Evolutionary conservation across 2,888 invertebrate genomes (phyloP), one percentile per base, ranked within the genome.

Genomic region (Xanthostigma xanthostigma): DNA sequence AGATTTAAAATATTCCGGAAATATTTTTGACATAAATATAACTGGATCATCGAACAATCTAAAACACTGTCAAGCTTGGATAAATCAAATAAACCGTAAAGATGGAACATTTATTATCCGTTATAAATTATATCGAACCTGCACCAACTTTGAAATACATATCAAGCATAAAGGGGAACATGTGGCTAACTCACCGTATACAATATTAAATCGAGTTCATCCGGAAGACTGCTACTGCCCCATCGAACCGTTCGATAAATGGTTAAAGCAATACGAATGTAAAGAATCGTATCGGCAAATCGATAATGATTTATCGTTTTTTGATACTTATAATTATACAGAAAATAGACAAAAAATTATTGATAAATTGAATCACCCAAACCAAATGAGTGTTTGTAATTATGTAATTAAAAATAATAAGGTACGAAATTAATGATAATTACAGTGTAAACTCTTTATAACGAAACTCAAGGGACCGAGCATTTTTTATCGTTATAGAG

Each of bases 221-320:
- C 77, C 87, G 50, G 94, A 94, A 60, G 80, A 84, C 54, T 95
- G 95, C 64, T 67, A 83, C 57, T 95, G 95, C 61, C 92, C 92
- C 9, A 66, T 73, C 57, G 58, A 66, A 50, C 69, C 78, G 47
- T 61, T 85, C 8, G 61, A 75, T 36, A 59, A 71, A 1, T 90
- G 91, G 85, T 63, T 84, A 35, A 58, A 76, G 41, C 62, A 72
- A 43, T 81, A 84, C 69, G 74, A 79, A 36, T 89, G 89, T 61
- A 66, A 70, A 8, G 53, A 60, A 33, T 67, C 67, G 44, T 82
- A 86, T 60, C 59, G 71, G 41, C 88, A 87, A 71, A 85, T 95
- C 50, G 62, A 74, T 6, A 60, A 70, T 51, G 90, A 93, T 68
- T 70, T 95, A 34, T 66, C 71, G 53, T 70, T 68, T 33, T 93